A percentile compares a stretch with the other conserved stretches of the same genome.
phyloP scores from a whole-genome alignment of 2,113 vertebrate genomes.

The Onychorhynchus coronatus region DNA sequence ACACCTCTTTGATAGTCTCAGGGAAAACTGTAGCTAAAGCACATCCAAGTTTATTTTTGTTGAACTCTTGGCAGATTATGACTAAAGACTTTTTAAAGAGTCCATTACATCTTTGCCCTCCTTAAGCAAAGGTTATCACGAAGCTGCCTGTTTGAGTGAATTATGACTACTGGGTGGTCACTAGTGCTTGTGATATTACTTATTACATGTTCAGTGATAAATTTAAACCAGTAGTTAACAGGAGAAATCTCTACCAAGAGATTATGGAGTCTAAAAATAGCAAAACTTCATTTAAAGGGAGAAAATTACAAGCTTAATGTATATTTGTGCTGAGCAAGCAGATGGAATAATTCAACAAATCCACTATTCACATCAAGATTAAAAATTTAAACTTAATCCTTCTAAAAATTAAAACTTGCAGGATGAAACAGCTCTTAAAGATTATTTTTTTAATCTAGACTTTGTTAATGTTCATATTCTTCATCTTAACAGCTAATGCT shows the following conservation, averaged over 20 bases:
- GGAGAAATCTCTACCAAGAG: not conserved
- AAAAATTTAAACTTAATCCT: not conserved
- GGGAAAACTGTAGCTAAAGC: not conserved
- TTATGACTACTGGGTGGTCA: constrained; percentile 1
- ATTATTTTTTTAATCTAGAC: not conserved
- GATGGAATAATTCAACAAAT: not conserved
- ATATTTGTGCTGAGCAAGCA: not conserved
- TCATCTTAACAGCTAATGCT: constrained; percentile 18
- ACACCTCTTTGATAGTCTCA: not conserved
- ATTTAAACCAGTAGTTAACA: not conserved
- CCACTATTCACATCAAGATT: not conserved
- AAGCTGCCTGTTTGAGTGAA: not conserved
- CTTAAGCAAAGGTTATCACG: constrained; percentile 33
- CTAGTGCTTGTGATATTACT: not conserved
- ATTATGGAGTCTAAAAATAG: not conserved
- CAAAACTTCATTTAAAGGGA: not conserved
- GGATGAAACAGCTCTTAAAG: not conserved
- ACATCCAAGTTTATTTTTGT: not conserved
- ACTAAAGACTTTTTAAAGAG: not conserved
- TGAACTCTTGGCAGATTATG: not conserved
- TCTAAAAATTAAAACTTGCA: not conserved
- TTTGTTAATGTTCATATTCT: constrained; percentile 10
- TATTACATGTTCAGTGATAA: not conserved
- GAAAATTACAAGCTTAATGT: not conserved
- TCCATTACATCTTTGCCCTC: not conserved